Evolutionary conservation across 2,113 vertebrate genomes (phyloP).

Genomic region (Anser brachyrhynchus): DNA sequence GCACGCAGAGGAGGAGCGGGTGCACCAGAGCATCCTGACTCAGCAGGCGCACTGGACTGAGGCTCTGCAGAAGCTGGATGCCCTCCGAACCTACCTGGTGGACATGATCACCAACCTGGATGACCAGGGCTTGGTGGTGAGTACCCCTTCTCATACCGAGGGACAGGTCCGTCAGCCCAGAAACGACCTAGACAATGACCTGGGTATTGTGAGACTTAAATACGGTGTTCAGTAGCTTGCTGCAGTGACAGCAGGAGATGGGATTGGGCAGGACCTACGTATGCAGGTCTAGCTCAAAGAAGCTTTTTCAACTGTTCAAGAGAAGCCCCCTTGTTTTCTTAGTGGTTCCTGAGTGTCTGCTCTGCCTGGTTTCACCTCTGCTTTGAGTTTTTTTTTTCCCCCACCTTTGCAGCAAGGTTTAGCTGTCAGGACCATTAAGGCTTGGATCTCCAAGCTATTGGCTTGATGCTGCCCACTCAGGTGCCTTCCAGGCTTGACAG

Average conservation of each 20-base stretch:
- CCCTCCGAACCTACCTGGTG: constrained; percentile 86
- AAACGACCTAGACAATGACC: neutral
- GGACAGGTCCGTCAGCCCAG: neutral
- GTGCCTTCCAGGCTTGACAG: neutral
- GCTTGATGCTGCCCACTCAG: neutral
- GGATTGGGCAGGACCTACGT: neutral
- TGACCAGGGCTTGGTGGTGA: constrained; percentile 87
- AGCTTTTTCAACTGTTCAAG: neutral
- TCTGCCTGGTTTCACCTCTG: accelerated
- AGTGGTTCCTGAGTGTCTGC: neutral
- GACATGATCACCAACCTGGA: constrained; percentile 84
- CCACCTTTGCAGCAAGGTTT: neutral
- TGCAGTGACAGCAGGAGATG: neutral
- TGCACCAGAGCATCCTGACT: constrained; percentile 91
- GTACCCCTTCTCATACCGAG: neutral
- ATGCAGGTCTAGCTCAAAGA: neutral
- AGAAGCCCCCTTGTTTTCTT: neutral
- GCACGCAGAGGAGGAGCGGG: constrained; percentile 88
- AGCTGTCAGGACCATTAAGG: neutral
- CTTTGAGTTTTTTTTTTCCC: too few relatives aligned
- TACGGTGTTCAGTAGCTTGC: neutral
- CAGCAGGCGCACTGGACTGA: constrained; percentile 90
- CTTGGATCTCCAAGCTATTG: neutral
- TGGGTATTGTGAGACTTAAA: neutral
- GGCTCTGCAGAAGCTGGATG: constrained; percentile 79